Evolutionary conservation across 2,888 invertebrate species (phyloP).

Genomic region (Drosophila yooni): DNA sequence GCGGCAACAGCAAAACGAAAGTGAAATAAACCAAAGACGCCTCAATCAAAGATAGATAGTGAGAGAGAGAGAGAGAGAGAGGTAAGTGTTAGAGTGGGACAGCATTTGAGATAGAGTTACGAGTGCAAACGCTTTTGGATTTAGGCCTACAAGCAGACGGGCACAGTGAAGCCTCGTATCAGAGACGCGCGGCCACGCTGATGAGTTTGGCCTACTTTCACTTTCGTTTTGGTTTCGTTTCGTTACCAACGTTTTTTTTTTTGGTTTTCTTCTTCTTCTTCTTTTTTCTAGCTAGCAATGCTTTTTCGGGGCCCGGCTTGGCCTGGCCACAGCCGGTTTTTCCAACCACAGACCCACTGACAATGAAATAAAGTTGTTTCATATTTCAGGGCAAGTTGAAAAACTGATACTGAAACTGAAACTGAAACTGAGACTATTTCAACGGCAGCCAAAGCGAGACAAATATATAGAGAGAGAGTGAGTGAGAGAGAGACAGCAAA

Average conservation of each 20-base stretch:
- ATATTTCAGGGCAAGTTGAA: conserved; percentile 68
- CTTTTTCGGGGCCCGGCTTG: conserved; percentile 26
- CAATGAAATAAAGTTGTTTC: conserved; percentile 76
- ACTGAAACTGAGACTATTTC: conserved; percentile 51
- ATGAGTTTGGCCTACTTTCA: conserved; percentile 82
- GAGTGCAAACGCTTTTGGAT: conserved; percentile 37
- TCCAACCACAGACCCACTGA: conserved; percentile 58
- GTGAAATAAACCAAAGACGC: conserved; percentile 58
- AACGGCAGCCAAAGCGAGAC: background rate
- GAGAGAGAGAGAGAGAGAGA: background rate
- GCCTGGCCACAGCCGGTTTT: conserved; percentile 63
- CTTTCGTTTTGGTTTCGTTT: conserved; percentile 73
- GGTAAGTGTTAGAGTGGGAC: background rate
- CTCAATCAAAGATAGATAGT: conserved; percentile 17
- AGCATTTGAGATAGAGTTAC: conserved; percentile 37
- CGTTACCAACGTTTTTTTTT: conserved; percentile 53
- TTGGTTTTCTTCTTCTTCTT: conserved; percentile 12
- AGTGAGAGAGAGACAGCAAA: background rate
- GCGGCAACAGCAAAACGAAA: conserved; percentile 66
- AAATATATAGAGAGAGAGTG: background rate
- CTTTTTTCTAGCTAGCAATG: conserved; percentile 52
- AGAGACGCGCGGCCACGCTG: conserved; percentile 57
- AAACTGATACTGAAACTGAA: conserved; percentile 30
- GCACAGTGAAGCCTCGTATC: conserved; percentile 34
- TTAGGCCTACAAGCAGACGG: conserved; percentile 45